phyloP scores from a whole-genome alignment of 2,888 invertebrate species.

The Drosophila multiciliata region DNA sequence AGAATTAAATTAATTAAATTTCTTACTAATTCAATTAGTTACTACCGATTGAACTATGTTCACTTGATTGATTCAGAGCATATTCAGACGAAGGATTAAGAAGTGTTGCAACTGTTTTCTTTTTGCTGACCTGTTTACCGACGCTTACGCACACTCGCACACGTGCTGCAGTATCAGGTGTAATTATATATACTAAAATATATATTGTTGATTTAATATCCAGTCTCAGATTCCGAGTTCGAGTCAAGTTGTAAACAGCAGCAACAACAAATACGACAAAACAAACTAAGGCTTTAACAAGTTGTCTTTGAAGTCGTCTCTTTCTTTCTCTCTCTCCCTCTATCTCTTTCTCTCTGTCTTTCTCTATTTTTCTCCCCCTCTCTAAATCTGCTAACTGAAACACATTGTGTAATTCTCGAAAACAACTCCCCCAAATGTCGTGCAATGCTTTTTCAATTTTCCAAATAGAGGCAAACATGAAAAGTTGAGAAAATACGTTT shows the following conservation, averaged over 20 bases:
- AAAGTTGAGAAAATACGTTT: conserved; percentile 63
- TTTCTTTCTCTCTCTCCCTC: conserved; percentile 1
- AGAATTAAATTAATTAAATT: background rate
- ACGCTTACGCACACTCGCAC: conserved; percentile 3
- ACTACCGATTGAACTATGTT: conserved; percentile 1
- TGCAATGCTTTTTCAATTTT: conserved; percentile 76
- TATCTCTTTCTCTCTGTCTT: background rate
- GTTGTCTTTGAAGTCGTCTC: conserved; percentile 28
- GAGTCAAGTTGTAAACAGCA: conserved; percentile 36
- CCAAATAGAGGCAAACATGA: conserved; percentile 64
- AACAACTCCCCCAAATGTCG: conserved; percentile 55
- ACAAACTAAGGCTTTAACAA: conserved; percentile 19
- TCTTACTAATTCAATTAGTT: conserved; percentile 11
- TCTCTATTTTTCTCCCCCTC: background rate
- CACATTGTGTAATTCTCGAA: conserved; percentile 46
- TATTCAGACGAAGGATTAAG: conserved; percentile 29
- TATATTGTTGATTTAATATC: conserved; percentile 9
- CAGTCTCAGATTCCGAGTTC: conserved; percentile 46
- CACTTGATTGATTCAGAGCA: background rate
- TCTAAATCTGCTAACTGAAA: background rate
- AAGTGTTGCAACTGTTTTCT: conserved; percentile 48
- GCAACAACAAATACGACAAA: conserved; percentile 30
- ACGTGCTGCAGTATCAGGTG: background rate
- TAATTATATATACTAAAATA: background rate
- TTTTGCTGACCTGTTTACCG: conserved; percentile 54